These are phyloP conservation scores for Tetrao urogallus DNA, from an alignment of 2,113 vertebrate species.

Conservation along the genomic window DNA sequence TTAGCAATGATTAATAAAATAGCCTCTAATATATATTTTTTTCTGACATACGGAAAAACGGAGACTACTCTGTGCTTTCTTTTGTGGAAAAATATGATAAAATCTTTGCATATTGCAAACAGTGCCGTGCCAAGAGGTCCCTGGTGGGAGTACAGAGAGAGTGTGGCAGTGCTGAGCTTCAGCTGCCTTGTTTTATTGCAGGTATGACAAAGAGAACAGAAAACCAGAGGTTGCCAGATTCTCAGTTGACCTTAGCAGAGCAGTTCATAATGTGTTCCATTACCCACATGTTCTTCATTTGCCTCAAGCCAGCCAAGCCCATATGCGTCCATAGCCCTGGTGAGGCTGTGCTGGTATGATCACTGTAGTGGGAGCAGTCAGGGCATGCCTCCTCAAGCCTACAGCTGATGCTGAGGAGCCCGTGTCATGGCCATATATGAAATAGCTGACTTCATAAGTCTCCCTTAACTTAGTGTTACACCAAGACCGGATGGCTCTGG, in stretches of 20 bases:
- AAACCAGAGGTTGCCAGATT: not conserved
- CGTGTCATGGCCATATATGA: not conserved
- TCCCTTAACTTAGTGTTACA: not conserved
- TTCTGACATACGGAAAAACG: not conserved
- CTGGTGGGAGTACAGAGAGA: not conserved
- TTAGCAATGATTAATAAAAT: not conserved
- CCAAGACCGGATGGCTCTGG: not conserved
- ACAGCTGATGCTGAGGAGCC: not conserved
- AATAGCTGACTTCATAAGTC: not conserved
- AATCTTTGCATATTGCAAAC: not conserved
- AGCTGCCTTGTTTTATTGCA: not conserved
- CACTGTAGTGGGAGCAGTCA: accelerated
- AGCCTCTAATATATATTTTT: not conserved
- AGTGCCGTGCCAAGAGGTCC: not conserved
- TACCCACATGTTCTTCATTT: accelerated
- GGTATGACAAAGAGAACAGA: not conserved
- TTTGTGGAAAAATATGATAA: not conserved
- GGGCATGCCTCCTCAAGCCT: not conserved
- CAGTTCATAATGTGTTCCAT: not conserved
- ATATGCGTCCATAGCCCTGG: not conserved
- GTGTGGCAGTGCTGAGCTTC: not conserved
- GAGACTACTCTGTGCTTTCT: not conserved
- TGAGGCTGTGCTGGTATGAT: not conserved
- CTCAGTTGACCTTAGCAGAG: not conserved
- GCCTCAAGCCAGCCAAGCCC: not conserved